phyloP scores from a whole-genome alignment of 1,140 invertebrate genomes.

The Drosophila virilis region DNA sequence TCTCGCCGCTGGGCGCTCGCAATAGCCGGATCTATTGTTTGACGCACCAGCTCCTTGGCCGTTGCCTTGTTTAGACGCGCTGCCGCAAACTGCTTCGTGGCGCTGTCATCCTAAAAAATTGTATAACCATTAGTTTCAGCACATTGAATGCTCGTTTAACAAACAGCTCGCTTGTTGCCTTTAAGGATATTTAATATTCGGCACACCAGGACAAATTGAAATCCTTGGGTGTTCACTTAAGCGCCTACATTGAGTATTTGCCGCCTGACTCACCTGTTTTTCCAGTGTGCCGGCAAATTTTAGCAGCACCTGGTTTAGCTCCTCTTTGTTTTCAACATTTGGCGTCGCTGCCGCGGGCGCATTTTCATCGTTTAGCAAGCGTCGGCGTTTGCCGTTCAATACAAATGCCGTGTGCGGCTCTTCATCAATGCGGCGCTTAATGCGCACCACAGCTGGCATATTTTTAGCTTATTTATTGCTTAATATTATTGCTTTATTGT shows the following conservation, averaged over 20 bases:
- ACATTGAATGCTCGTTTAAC: no score
- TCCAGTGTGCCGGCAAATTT: slow-evolving; percentile 86
- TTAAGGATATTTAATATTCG: no score
- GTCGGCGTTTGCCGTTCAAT: slow-evolving; percentile 86
- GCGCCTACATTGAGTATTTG: no score
- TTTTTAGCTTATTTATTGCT: slow-evolving; percentile 40
- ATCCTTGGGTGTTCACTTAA: no score
- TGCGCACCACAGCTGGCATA: slow-evolving; percentile 86
- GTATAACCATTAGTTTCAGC: neutral
- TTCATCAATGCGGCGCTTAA: slow-evolving; percentile 86
- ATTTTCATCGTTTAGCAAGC: slow-evolving; percentile 69
- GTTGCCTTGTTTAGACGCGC: slow-evolving; percentile 82
- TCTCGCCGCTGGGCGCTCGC: slow-evolving; percentile 41
- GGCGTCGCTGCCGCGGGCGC: slow-evolving; percentile 11
- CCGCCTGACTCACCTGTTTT: slow-evolving; percentile 66
- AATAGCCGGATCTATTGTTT: slow-evolving; percentile 39
- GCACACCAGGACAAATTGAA: no score
- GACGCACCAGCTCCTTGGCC: slow-evolving; percentile 69
- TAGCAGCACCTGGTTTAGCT: slow-evolving; percentile 84
- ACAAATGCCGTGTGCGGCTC: slow-evolving; percentile 86
- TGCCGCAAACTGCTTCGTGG: slow-evolving; percentile 81
- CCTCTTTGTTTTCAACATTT: slow-evolving; percentile 47
- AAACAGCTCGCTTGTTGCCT: no score
- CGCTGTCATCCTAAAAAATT: slow-evolving; percentile 64
- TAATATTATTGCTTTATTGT: neutral